Conservation (phyloP, 2,113 vertebrate genomes). For the Etia nguti region DNA sequence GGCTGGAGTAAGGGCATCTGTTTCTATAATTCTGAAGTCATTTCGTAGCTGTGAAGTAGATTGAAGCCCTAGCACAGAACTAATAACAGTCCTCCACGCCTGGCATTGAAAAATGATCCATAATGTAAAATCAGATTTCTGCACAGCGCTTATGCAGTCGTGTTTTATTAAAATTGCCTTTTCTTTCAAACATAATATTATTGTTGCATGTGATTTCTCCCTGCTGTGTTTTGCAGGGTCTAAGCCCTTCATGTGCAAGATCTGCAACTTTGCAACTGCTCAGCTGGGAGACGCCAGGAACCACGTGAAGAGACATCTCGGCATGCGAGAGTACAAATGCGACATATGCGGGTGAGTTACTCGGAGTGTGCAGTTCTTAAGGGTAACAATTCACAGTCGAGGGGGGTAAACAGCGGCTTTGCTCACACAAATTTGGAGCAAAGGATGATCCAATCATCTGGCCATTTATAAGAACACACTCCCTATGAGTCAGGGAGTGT, state of each 20-base stretch:
- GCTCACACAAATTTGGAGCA: neutral
- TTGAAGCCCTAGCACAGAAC: neutral
- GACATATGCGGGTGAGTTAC: slow-evolving; percentile 96
- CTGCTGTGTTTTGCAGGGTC: slow-evolving; percentile 82
- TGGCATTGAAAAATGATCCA: slow-evolving; percentile 24
- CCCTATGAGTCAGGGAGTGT: neutral
- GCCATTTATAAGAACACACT: neutral
- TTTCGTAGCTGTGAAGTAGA: slow-evolving; percentile 20
- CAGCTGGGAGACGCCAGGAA: slow-evolving; percentile 98
- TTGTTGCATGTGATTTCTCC: neutral
- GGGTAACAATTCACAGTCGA: neutral
- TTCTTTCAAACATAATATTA: neutral
- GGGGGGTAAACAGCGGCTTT: neutral
- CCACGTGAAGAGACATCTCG: slow-evolving; percentile 98
- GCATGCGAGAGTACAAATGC: slow-evolving; percentile 98
- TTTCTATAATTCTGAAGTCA: slow-evolving; percentile 28
- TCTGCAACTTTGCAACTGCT: slow-evolving; percentile 98
- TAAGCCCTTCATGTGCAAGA: slow-evolving; percentile 98
- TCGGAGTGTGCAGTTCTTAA: neutral
- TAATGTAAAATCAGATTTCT: slow-evolving; percentile 13
- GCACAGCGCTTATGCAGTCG: neutral
- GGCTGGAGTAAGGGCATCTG: slow-evolving; percentile 24
- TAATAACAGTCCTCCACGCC: slow-evolving; percentile 4
- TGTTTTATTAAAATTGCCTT: slow-evolving; percentile 21
- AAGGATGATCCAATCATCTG: neutral